A percentile compares a stretch with the other conserved stretches of the same genome.
phyloP scores from a whole-genome alignment of 2,113 vertebrate species.

The cattle (Bos taurus) region ARS-UCD2.0 NC_037334.1:26589001-26589500 shows the following conservation, averaged over 20 bases:
- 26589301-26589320: background rate
- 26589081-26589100: too few relatives aligned
- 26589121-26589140: background rate
- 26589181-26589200: background rate
- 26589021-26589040: too few relatives aligned
- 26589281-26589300: constrained; percentile 4
- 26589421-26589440: background rate
- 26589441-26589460: background rate
- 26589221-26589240: background rate
- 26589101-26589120: background rate
- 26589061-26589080: too few relatives aligned
- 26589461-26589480: background rate
- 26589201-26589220: background rate
- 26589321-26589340: background rate
- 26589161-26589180: background rate
- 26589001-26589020: too few relatives aligned
- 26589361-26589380: background rate
- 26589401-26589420: background rate
- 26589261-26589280: background rate
- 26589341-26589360: background rate
- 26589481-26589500: background rate
- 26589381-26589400: background rate
- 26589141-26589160: background rate
- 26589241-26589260: background rate
- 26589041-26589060: too few relatives aligned